A percentile compares a stretch with the other conserved stretches of the same genome.
Evolutionary conservation across 2,888 invertebrate species (phyloP).

Genomic region (Lasioglossum villosulum): DNA sequence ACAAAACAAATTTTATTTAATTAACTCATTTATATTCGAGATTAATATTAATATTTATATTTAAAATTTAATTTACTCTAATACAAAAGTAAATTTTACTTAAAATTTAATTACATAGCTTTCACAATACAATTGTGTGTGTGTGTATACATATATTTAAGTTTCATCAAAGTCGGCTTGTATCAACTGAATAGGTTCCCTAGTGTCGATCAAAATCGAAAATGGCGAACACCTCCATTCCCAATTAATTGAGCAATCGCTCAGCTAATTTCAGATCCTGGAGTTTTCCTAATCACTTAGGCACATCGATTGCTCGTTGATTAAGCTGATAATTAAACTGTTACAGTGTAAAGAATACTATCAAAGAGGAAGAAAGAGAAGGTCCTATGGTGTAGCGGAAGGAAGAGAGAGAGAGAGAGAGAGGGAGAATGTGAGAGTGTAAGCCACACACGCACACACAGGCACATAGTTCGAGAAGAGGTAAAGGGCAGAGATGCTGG

Average conservation of each 20-base stretch:
- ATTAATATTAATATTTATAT: no score
- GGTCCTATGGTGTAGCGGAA: not conserved
- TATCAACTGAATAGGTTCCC: no score
- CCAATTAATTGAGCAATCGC: not conserved
- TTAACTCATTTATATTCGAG: no score
- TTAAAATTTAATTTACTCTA: no score
- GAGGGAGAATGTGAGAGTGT: not conserved
- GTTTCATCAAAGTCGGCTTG: no score
- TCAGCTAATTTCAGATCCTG: not conserved
- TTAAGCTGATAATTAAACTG: constrained; percentile 13
- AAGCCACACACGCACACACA: no score
- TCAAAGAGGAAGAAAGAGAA: not conserved
- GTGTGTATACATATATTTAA: no score
- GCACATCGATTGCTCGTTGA: not conserved
- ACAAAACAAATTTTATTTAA: no score
- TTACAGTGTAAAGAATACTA: not conserved
- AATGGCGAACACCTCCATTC: not conserved
- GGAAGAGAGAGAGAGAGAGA: not conserved
- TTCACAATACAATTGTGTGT: no score
- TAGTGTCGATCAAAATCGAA: not conserved
- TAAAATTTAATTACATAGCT: no score
- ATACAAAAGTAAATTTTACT: no score
- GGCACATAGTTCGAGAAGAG: not conserved
- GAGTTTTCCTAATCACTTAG: constrained; percentile 11
- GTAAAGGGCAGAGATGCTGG: constrained; percentile 69